A percentile compares a stretch with the other conserved stretches of the same genome.
Evolutionary conservation across 2,113 vertebrate genomes (phyloP).

Genomic region (Labeo rohita): DNA sequence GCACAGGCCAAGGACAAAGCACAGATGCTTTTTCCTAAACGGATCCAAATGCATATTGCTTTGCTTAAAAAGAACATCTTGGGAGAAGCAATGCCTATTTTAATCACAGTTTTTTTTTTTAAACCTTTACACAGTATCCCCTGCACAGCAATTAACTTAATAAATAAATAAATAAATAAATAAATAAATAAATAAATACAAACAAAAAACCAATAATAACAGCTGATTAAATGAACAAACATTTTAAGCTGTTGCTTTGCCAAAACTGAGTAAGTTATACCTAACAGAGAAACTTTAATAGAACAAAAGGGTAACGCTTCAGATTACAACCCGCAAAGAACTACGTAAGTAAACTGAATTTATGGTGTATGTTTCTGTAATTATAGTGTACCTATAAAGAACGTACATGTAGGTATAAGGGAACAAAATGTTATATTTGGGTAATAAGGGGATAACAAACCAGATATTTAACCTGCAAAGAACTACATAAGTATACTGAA

Average conservation of each 20-base stretch:
- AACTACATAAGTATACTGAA: too few relatives aligned
- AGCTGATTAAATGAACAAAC: neutral
- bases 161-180: neutral
- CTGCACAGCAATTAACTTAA: slow-evolving; percentile 5
- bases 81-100: neutral
- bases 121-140: neutral
- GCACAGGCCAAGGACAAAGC: neutral
- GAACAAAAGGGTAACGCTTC: slow-evolving; percentile 10
- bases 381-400: too few relatives aligned
- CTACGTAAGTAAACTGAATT: too few relatives aligned
- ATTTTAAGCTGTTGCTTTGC: slow-evolving; percentile 25
- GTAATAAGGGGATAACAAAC: too few relatives aligned
- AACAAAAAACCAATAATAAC: neutral
- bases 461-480: too few relatives aligned
- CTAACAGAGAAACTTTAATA: slow-evolving; percentile 13
- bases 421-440: too few relatives aligned
- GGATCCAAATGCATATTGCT: neutral
- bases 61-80: neutral
- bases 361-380: too few relatives aligned
- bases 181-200: neutral
- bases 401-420: too few relatives aligned
- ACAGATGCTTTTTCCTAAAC: neutral
- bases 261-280: neutral
- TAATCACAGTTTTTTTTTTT: neutral
- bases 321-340: too few relatives aligned